phyloP scores from a whole-genome alignment of 2,113 vertebrate genomes.

The Psittacula cyanocephala region DNA sequence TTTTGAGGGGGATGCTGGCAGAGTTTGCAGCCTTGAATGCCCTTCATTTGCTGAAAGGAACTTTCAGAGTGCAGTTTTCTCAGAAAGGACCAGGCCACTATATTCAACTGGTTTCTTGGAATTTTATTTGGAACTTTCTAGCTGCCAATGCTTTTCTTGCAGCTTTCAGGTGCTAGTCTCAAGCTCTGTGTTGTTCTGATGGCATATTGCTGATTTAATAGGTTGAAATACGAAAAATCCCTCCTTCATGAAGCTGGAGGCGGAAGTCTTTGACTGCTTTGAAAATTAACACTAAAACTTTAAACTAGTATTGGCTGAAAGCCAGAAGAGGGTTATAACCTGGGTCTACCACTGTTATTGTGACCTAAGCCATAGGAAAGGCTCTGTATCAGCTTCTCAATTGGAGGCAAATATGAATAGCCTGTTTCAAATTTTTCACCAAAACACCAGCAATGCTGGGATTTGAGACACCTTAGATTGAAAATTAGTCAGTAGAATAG shows the following conservation, averaged over 20 bases:
- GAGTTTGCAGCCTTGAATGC: not conserved
- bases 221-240: not conserved
- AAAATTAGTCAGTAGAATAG: not conserved
- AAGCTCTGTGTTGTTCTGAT: not conserved
- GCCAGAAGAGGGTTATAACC: not conserved
- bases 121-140: not conserved
- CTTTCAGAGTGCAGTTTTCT: not conserved
- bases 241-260: not conserved
- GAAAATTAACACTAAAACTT: not conserved
- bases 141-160: not conserved
- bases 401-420: fast-evolving
- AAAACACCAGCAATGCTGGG: not conserved
- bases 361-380: not conserved
- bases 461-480: not conserved
- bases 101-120: not conserved
- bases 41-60: not conserved
- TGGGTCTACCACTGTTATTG: not conserved
- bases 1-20: not conserved
- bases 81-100: not conserved
- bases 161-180: not conserved
- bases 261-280: not conserved
- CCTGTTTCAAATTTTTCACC: not conserved
- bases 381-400: not conserved
- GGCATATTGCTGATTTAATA: not conserved
- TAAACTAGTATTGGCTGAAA: not conserved